These are phyloP conservation scores for Puffinus mauretanicus DNA, from an alignment of 2,113 vertebrate species.

Conservation along the genomic window DNA sequence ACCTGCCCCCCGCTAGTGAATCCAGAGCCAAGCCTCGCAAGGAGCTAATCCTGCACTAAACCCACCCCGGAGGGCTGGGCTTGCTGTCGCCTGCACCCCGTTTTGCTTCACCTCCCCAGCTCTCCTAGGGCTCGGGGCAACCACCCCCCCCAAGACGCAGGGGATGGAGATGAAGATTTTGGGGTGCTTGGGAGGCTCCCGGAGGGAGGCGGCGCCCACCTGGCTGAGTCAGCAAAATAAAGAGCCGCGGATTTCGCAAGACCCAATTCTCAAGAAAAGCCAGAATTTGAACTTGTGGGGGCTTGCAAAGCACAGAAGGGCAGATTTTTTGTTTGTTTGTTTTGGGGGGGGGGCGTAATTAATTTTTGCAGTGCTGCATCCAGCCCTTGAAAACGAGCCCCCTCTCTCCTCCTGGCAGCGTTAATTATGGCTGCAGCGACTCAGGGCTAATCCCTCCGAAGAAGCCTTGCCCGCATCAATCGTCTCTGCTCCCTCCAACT, in stretches of 20 bases:
- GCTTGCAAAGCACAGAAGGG: background rate
- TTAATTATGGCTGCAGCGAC: background rate
- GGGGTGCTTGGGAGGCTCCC: background rate
- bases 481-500: constrained; percentile 20
- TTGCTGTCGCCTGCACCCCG: rapidly evolving
- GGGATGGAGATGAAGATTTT: background rate
- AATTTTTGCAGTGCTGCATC: background rate
- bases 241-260: background rate
- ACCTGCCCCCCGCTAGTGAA: background rate
- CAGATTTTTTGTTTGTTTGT: background rate
- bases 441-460: constrained; percentile 18
- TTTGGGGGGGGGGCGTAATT: too few relatives aligned
- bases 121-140: background rate
- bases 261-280: background rate
- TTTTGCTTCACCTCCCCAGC: background rate
- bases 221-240: background rate
- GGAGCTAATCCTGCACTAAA: background rate
- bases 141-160: background rate
- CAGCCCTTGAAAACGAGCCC: background rate
- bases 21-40: background rate
- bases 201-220: background rate
- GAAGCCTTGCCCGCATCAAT: background rate
- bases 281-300: background rate
- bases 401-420: background rate
- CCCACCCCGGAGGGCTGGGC: background rate